Conservation (phyloP, 2,113 vertebrate genomes). For the Agelaius tricolor region DNA sequence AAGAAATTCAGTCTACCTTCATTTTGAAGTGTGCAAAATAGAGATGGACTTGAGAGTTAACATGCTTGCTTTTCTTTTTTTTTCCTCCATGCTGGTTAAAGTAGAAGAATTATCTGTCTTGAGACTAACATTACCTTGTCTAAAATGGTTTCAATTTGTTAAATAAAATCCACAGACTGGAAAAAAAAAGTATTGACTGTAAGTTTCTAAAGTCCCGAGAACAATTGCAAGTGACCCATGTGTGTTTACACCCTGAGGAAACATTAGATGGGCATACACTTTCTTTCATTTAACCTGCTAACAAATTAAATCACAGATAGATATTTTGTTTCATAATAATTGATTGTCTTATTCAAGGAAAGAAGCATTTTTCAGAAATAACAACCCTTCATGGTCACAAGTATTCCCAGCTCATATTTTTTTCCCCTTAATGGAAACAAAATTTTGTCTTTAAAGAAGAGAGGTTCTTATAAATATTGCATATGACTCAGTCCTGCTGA, state of each 20-base stretch:
- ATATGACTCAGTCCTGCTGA: not conserved
- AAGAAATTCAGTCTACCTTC: not conserved
- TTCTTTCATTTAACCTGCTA: not conserved
- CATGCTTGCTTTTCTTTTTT: not conserved
- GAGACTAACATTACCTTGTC: not conserved
- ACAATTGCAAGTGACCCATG: not conserved
- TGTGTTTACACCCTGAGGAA: not conserved
- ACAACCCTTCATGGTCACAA: not conserved
- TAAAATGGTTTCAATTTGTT: not conserved
- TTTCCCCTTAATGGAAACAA: not conserved
- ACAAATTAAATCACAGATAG: conserved; percentile 12
- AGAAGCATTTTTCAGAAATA: conserved; percentile 2
- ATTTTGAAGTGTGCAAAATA: not conserved
- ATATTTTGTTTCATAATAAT: not conserved
- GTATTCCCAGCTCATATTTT: not conserved
- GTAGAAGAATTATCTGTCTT: not conserved
- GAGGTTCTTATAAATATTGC: not conserved
- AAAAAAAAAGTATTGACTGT: not conserved
- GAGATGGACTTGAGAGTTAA: not conserved
- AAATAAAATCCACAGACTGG: not conserved
- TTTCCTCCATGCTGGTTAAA: not conserved
- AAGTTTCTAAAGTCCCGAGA: not conserved
- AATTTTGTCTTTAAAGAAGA: not conserved
- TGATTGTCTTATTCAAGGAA: conserved; percentile 2
- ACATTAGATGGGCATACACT: not conserved